Base-by-base conservation (phyloP, 2,113 vertebrate species). In the Grus americana region DNA sequence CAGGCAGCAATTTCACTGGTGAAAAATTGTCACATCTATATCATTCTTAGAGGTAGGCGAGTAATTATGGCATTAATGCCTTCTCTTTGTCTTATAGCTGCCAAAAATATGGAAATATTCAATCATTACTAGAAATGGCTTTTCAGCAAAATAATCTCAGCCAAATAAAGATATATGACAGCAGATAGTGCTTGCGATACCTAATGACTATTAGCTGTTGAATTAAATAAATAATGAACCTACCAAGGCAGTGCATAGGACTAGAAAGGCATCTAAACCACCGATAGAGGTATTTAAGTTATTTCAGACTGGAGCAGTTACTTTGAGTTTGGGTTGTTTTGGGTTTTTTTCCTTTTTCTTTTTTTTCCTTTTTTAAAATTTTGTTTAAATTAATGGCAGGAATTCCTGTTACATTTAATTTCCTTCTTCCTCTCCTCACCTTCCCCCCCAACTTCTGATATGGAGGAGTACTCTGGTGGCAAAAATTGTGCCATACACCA, bases 81-180 rank as follows among this genome's bases (percentile, higher is more conserved):
- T 84, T 55, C 12, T 58, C 27, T 63, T 78, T 88, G 47, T 91
- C 14, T 32, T 85, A 40, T 5, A 88, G 49, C 49, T 79, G 84
- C 49, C 74, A 96, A 93, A 93, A 91, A 74, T 83, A 65, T 40
- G 62, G 62, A 75, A 79, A 76, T 42, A 66, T 65, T 68, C 55
- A 86, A 4, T 88, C 50, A 78, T 62, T 55, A 66, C 34, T 62
- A 22, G 58, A 76, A 94, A 88, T 68, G 30, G 8, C 58, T 90
- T 93, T 88, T 82, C 57, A 90, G 46, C 24, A 73, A 86, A 58
- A 62, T 92, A 72, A 79, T 88, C n/a, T 76, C 30, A 88, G 55
- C 17, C 2, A 73, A 73, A 76, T 90, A 73, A 88, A 74, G 62
- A n/a, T 40, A 59, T 38, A 66, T 80, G 55, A 52, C n/a, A 71